Conservation (phyloP, 1,140 invertebrate genomes). For the Helicoverpa armigera region DNA sequence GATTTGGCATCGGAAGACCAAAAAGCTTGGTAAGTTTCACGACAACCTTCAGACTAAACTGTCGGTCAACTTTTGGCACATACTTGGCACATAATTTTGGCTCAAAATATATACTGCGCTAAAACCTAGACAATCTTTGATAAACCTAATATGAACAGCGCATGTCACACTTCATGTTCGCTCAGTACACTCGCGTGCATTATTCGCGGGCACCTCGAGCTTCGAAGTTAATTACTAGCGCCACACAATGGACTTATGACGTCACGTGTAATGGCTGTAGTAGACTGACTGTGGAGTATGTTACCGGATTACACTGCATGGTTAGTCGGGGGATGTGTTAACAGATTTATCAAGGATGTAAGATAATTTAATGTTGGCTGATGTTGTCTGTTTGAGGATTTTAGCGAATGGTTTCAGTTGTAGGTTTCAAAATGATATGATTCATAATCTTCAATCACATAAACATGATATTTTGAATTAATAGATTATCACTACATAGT, state of each 20-base stretch:
- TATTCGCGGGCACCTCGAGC: neutral
- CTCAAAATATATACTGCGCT: too few relatives aligned
- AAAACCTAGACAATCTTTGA: neutral
- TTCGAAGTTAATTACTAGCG: neutral
- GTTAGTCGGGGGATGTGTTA: neutral
- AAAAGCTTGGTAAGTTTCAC: too few relatives aligned
- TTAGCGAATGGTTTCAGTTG: too few relatives aligned
- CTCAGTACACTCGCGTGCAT: neutral
- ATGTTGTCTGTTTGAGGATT: neutral
- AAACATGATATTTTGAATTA: too few relatives aligned
- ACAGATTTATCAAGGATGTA: neutral
- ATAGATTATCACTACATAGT: too few relatives aligned
- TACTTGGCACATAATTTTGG: too few relatives aligned
- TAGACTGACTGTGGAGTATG: neutral
- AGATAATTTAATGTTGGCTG: neutral
- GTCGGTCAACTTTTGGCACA: too few relatives aligned
- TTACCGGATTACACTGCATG: neutral
- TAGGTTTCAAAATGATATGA: too few relatives aligned
- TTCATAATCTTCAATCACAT: too few relatives aligned
- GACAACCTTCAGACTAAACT: too few relatives aligned
- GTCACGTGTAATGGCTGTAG: neutral
- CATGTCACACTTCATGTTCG: neutral
- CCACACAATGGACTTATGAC: conserved; percentile 17
- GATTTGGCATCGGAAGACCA: too few relatives aligned
- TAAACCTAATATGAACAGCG: neutral